These are phyloP conservation scores for Rotaria magnacalcarata DNA, from an alignment of 2,888 invertebrate genomes.

Conservation along the genomic window DNA sequence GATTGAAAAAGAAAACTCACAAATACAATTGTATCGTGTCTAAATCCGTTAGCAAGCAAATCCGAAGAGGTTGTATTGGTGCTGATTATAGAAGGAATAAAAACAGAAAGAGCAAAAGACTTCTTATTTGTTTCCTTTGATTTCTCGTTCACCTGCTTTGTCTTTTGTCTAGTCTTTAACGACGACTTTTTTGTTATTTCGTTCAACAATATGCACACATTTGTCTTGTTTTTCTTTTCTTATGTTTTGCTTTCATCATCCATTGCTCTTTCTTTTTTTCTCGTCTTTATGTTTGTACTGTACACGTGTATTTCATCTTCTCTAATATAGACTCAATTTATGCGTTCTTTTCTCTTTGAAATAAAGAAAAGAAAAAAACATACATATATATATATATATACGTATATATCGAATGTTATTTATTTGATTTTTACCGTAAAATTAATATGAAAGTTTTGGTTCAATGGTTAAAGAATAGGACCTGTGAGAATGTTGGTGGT, in stretches of 20 bases:
- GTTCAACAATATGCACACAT: constrained; percentile 5
- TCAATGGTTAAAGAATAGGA: neutral
- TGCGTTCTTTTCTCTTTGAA: constrained; percentile 26
- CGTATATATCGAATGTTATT: neutral
- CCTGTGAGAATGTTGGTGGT: neutral
- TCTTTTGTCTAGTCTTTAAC: constrained; percentile 1
- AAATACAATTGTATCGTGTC: neutral
- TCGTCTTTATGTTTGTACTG: neutral
- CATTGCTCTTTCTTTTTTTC: constrained; percentile 8
- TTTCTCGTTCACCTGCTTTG: neutral
- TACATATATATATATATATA: neutral
- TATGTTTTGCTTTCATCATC: constrained; percentile 8
- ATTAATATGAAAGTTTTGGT: neutral
- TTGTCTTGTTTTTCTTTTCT: neutral
- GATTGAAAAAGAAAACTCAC: neutral
- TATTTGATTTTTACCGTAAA: neutral
- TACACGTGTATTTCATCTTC: constrained; percentile 14
- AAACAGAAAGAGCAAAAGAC: neutral
- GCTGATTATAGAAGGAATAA: neutral
- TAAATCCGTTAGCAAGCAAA: neutral
- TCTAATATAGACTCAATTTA: constrained; percentile 24
- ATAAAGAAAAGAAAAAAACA: neutral
- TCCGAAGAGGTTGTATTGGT: neutral
- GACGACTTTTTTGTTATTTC: neutral
- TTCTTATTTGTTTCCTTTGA: neutral